Evolutionary conservation across 2,113 vertebrate species (phyloP), one percentile per base, ranked within the genome.

Genomic region (Benitochromis conjunctus): DNA sequence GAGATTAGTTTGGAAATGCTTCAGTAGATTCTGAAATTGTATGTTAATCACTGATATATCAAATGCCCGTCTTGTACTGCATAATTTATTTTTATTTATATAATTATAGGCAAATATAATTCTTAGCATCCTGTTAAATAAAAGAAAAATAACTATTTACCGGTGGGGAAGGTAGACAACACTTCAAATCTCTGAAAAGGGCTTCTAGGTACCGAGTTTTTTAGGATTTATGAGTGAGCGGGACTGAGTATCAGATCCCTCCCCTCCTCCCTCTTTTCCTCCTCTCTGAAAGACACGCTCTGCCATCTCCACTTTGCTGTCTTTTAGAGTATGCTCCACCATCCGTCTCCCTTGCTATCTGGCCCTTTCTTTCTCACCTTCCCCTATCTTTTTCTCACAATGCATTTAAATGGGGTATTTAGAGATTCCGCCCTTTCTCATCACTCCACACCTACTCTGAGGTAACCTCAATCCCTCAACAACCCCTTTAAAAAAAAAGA

Each of bases 361-460:
- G 71, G 79, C 82, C 64, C 86, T 84, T 87, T 86, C 80, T 89
- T 89, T 81, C 54, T 56, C 48, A 80, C 82, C 69, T 82, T 86
- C 41, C 90, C 81, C 80, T 91, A 91, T 92, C 89, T 90, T 90
- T 90, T 86, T 58, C 87, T 85, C 88, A 94, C 92, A 94, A 92
- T 94, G 94, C 95, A 95, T 95, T 95, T 95, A 94, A 96, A 95
- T 93, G 58, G 88, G 74, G 88, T 90, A 87, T 95, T 95, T 93
- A 88, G 84, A 91, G 88, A 92, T 93, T 92, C 87, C 6, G 69
- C 71, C 86, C 64, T 87, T 87, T 84, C 64, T 85, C 90, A 66
- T 92, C 58, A 80, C 86, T 84, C 79, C 84, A 86, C 85, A 89
- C 82, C 55, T 77, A 76, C 86, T 91, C 79, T 57, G 48, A 87